Percentiles rank a stretch among this genome's conserved stretches.
phyloP scores from a whole-genome alignment of 2,888 invertebrate species.

The Invenusta paracnida region DNA sequence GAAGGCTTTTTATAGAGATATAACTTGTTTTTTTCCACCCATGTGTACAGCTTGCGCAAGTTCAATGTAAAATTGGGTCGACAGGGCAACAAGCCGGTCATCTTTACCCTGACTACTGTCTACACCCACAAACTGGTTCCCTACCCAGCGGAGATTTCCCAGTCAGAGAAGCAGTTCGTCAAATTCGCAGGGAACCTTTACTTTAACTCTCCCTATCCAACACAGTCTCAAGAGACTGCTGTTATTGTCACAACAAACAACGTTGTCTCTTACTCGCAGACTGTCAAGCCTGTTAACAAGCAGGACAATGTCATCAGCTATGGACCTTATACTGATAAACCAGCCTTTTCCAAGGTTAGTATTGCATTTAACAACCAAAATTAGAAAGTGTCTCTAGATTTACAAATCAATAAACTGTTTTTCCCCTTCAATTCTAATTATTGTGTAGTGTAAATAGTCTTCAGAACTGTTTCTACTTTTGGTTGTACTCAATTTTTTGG shows the following conservation, averaged over 20 bases:
- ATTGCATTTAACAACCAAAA: too few species aligned
- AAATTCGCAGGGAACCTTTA: constrained; percentile 78
- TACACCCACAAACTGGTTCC: constrained; percentile 66
- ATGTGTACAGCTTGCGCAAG: constrained; percentile 1
- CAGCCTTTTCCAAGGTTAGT: constrained; percentile 62
- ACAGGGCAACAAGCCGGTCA: constrained; percentile 33
- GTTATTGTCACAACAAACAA: constrained; percentile 73
- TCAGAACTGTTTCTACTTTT: too few species aligned
- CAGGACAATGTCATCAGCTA: constrained; percentile 77
- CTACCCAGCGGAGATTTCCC: constrained; percentile 80
- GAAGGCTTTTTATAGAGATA: neutral
- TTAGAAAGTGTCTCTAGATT: too few species aligned
- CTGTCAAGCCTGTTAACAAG: constrained; percentile 62
- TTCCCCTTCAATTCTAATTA: too few species aligned
- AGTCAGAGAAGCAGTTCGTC: constrained; percentile 87
- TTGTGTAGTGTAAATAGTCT: neutral
- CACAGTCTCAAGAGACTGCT: constrained; percentile 74
- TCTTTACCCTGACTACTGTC: constrained; percentile 37
- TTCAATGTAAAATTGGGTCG: constrained; percentile 33
- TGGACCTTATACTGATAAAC: constrained; percentile 78
- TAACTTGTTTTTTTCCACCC: too few species aligned
- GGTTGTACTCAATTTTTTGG: too few species aligned
- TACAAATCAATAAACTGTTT: too few species aligned
- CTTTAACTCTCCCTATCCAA: constrained; percentile 76
- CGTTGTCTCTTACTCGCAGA: constrained; percentile 64